Evolutionary conservation across 2,888 invertebrate genomes (phyloP).

Genomic region (Drosophila dives): DNA sequence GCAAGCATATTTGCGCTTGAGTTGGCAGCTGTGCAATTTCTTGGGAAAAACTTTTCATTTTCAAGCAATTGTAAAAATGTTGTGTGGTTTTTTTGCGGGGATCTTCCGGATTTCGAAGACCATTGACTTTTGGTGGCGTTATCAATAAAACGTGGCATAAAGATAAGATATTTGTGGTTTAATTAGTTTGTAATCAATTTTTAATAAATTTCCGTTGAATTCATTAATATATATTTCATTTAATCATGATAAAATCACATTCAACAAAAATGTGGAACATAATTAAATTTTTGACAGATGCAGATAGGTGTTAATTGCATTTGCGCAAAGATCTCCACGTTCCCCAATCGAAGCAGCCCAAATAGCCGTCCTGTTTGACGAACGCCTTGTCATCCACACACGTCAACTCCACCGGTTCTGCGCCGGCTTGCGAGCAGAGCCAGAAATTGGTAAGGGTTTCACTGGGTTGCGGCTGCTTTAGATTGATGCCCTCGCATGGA

Average conservation of each 20-base stretch:
- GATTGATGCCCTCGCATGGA: slow-evolving; percentile 44
- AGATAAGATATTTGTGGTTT: slow-evolving; percentile 19
- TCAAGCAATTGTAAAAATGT: slow-evolving; percentile 4
- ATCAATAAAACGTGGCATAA: background rate
- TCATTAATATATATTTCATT: slow-evolving; percentile 26
- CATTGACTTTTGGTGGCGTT: slow-evolving; percentile 15
- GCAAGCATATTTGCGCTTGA: slow-evolving; percentile 32
- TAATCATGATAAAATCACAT: slow-evolving; percentile 57
- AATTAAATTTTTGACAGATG: slow-evolving; percentile 48
- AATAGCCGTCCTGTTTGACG: slow-evolving; percentile 42
- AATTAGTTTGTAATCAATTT: slow-evolving; percentile 65
- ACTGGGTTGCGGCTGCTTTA: slow-evolving; percentile 49
- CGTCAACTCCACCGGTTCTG: slow-evolving; percentile 13
- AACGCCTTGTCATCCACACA: slow-evolving; percentile 44
- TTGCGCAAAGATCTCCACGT: slow-evolving; percentile 51
- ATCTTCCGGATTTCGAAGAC: slow-evolving; percentile 23
- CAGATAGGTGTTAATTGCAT: slow-evolving; percentile 33
- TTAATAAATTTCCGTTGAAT: slow-evolving; percentile 53
- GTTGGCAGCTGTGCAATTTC: slow-evolving; percentile 45
- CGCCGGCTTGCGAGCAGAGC: slow-evolving; percentile 31
- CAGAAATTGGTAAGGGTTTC: slow-evolving; percentile 37
- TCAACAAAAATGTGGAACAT: slow-evolving; percentile 28
- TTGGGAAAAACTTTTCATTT: slow-evolving; percentile 39
- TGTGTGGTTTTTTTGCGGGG: slow-evolving; percentile 24
- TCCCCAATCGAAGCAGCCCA: slow-evolving; percentile 60